phyloP scores from a whole-genome alignment of 2,113 vertebrate genomes.

The Carassius gibelio region DNA sequence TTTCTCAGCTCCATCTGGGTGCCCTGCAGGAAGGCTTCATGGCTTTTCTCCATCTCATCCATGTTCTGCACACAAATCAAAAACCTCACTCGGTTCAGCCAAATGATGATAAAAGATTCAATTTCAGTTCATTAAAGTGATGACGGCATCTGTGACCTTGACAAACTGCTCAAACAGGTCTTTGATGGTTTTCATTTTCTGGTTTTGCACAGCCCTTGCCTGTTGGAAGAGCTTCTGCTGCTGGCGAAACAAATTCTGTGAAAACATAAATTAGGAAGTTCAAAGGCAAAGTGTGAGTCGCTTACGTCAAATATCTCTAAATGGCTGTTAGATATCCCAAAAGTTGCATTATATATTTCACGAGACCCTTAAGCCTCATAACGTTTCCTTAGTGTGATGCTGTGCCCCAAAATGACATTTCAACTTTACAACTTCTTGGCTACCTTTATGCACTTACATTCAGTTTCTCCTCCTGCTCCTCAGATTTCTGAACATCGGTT shows the following conservation, averaged over 20 bases:
- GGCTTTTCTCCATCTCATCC: conserved; percentile 87
- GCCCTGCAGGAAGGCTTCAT: conserved; percentile 80
- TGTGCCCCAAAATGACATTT: neutral
- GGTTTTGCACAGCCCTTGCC: conserved; percentile 84
- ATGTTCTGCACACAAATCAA: conserved; percentile 76
- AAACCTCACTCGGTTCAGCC: neutral
- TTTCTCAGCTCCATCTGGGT: conserved; percentile 88
- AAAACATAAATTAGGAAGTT: neutral
- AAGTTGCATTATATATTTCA: neutral
- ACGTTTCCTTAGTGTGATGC: neutral
- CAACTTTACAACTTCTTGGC: neutral
- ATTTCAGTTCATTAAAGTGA: neutral
- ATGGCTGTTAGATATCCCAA: neutral
- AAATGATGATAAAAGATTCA: neutral
- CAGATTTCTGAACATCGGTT: conserved; percentile 80
- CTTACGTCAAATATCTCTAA: neutral
- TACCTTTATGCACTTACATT: conserved; percentile 72
- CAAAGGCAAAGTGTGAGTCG: neutral
- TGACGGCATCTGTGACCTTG: conserved; percentile 75
- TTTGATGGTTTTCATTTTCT: conserved; percentile 88
- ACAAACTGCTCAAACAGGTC: conserved; percentile 88
- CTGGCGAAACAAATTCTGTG: conserved; percentile 87
- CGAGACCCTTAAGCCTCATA: neutral
- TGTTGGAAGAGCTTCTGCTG: conserved; percentile 93
- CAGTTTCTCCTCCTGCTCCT: conserved; percentile 91